Evolutionary conservation across 2,113 vertebrate species (phyloP).

Genomic region (Chlorodrepanis virens): DNA sequence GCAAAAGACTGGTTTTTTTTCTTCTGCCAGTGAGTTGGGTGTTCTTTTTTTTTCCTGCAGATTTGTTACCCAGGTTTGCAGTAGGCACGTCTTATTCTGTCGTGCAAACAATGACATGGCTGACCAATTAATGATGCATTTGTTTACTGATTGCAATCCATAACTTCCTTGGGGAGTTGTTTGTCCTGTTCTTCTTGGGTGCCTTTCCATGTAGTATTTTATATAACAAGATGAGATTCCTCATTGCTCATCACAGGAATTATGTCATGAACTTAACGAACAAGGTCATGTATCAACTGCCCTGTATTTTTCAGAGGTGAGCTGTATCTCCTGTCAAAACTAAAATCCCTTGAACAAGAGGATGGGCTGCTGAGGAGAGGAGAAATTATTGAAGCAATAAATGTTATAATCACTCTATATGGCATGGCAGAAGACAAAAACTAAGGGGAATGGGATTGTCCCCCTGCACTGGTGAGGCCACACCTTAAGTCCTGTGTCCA

Average conservation of each 20-base stretch:
- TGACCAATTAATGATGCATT: background rate
- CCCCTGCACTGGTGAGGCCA: background rate
- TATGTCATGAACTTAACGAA: background rate
- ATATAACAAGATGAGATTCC: background rate
- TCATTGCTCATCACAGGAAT: background rate
- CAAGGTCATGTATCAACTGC: background rate
- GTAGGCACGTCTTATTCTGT: background rate
- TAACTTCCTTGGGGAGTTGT: conserved; percentile 29
- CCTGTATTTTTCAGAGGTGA: background rate
- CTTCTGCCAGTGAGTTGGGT: background rate
- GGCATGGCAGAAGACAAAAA: background rate
- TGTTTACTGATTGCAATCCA: conserved; percentile 20
- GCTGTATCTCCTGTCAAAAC: background rate
- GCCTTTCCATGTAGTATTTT: conserved; percentile 3
- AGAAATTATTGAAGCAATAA: background rate
- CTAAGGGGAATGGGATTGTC: background rate
- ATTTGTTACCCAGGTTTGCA: background rate
- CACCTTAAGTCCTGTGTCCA: background rate
- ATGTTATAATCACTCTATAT: background rate
- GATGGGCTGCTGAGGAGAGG: background rate
- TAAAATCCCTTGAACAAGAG: background rate
- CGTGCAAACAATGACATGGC: background rate
- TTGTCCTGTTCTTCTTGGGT: conserved; percentile 14
- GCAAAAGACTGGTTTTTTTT: background rate
- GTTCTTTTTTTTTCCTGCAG: background rate